Percentiles rank a stretch among this genome's conserved stretches.
phyloP scores from a whole-genome alignment of 2,888 invertebrate species.

The Carcina quercana region DNA sequence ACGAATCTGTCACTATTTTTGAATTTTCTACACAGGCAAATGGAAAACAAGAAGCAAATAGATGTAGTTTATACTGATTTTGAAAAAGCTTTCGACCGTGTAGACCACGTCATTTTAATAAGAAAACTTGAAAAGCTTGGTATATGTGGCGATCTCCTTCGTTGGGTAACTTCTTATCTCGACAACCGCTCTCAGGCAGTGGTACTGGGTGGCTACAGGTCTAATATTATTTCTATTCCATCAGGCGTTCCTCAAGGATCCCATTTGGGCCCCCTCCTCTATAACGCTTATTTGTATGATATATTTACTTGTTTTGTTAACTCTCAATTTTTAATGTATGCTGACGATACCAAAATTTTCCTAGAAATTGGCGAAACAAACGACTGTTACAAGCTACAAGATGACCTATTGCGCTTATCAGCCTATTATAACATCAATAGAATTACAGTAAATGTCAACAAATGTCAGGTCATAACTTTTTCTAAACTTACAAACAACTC shows the following conservation, averaged over 20 bases:
- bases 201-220: slow-evolving; percentile 1
- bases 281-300: slow-evolving; percentile 3
- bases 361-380: not conserved
- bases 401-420: not conserved
- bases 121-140: slow-evolving; percentile 8
- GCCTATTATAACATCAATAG: not conserved
- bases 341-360: slow-evolving; percentile 3
- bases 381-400: not conserved
- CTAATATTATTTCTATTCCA: not conserved
- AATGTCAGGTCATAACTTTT: no score
- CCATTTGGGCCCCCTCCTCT: slow-evolving; percentile 5
- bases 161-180: slow-evolving; percentile 6
- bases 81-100: slow-evolving; percentile 13
- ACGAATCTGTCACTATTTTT: no score
- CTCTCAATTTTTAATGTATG: slow-evolving; percentile 1
- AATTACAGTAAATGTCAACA: no score
- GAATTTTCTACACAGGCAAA: no score
- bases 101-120: slow-evolving; percentile 6
- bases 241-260: slow-evolving; percentile 9
- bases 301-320: not conserved
- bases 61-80: slow-evolving; percentile 14
- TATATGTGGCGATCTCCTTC: slow-evolving; percentile 5
- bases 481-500: no score
- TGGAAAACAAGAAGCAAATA: not conserved
- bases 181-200: slow-evolving; percentile 1